A percentile compares a stretch with the other conserved stretches of the same genome.
Conservation (phyloP, 2,888 invertebrate genomes). For the Lordiphosa andalusiaca region DNA sequence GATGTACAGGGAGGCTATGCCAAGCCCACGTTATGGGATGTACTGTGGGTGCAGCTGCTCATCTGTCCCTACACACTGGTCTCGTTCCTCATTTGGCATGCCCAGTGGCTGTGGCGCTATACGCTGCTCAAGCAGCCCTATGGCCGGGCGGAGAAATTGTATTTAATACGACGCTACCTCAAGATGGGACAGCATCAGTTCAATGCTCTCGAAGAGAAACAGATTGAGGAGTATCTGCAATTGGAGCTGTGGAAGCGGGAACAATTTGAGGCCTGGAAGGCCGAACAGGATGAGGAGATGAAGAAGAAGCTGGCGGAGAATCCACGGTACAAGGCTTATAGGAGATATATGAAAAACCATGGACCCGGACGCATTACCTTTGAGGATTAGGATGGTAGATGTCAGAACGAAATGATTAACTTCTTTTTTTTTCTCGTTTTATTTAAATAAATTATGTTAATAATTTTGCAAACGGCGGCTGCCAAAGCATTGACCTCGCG, state of each 20-base stretch:
- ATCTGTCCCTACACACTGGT: conserved; percentile 88
- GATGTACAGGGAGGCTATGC: conserved; percentile 96
- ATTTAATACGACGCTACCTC: conserved; percentile 90
- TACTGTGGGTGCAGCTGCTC: conserved; percentile 91
- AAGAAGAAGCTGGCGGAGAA: conserved; percentile 92
- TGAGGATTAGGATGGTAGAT: conserved; percentile 83
- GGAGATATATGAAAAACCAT: conserved; percentile 94
- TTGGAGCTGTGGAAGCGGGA: conserved; percentile 91
- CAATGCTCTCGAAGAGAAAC: conserved; percentile 87
- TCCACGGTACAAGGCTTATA: conserved; percentile 92
- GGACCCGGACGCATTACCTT: conserved; percentile 95
- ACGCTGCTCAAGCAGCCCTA: conserved; percentile 87
- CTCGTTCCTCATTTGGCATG: conserved; percentile 87
- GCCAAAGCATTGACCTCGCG: conserved; percentile 51
- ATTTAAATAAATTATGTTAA: conserved; percentile 44
- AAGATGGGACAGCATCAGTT: conserved; percentile 87
- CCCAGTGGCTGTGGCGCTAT: conserved; percentile 91
- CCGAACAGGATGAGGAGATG: conserved; percentile 90
- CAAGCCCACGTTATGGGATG: conserved; percentile 88
- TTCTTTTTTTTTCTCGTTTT: conserved; percentile 22
- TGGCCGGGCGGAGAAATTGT: conserved; percentile 90
- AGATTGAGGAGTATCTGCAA: conserved; percentile 87
- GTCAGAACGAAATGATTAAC: background rate
- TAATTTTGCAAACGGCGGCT: conserved; percentile 11
- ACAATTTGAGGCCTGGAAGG: conserved; percentile 89